A percentile compares a stretch with the other conserved stretches of the same genome.
These are phyloP conservation scores for Falco rusticolus DNA, from an alignment of 2,797 vertebrate genomes.

Conservation along the genomic window DNA sequence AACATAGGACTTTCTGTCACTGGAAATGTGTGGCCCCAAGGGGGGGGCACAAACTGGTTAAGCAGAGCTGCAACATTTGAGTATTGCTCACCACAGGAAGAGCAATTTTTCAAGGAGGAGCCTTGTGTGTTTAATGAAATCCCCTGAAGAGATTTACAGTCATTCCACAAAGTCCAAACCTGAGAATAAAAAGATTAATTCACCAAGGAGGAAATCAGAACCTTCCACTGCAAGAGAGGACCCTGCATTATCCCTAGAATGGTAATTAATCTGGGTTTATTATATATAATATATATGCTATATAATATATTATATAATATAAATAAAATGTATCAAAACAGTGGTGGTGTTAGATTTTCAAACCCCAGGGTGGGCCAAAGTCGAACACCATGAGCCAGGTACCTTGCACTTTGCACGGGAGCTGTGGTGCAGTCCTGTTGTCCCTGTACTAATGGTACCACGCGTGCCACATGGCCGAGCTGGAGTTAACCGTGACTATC, in stretches of 20 bases:
- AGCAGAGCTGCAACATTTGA: background rate
- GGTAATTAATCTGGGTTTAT: background rate
- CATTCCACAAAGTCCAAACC: background rate
- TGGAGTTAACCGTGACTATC: background rate
- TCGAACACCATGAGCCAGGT: background rate
- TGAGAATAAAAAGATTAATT: slow-evolving; percentile 1
- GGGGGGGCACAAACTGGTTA: background rate
- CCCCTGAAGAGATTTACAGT: background rate
- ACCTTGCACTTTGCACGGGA: background rate
- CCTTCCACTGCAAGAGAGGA: background rate
- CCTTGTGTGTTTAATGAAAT: background rate
- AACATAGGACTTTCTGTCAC: background rate
- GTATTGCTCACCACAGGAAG: background rate
- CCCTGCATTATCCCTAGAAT: background rate
- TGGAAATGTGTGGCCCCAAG: background rate
- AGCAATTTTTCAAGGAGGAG: background rate
- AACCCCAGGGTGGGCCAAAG: background rate
- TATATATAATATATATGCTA: too few species aligned
- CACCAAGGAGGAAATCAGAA: background rate
- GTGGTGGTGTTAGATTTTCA: background rate
- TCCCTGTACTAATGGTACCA: too few species aligned
- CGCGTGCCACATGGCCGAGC: fast-evolving
- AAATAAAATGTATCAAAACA: background rate
- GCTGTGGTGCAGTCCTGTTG: background rate
- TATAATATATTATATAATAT: too few species aligned